phyloP scores from a whole-genome alignment of 2,113 vertebrate genomes.

The Sinocyclocheilus rhinocerous region DNA sequence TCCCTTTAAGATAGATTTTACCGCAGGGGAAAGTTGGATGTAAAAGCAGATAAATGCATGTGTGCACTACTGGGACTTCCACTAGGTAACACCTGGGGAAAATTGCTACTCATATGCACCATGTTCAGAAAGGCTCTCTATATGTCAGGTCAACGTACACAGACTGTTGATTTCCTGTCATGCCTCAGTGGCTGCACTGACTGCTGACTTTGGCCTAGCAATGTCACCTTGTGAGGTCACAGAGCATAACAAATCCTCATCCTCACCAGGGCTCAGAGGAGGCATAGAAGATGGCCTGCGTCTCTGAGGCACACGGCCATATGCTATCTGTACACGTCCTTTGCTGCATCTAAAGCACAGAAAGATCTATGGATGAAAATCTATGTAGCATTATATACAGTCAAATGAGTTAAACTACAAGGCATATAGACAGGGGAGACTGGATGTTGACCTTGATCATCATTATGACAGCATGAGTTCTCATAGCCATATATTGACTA shows the following conservation, averaged over 20 bases:
- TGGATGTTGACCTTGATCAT: not conserved
- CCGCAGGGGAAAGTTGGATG: not conserved
- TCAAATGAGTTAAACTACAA: not conserved
- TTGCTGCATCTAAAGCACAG: not conserved
- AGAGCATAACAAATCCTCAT: constrained; percentile 16
- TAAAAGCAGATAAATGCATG: constrained; percentile 1
- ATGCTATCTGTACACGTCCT: not conserved
- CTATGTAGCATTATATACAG: not conserved
- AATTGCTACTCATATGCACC: not conserved
- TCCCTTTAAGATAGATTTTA: not conserved
- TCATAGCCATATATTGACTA: not conserved
- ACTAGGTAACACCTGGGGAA: not conserved
- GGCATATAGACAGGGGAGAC: not conserved
- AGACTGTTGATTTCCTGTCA: constrained; percentile 25
- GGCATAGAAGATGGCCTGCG: not conserved
- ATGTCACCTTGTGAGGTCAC: constrained; percentile 40
- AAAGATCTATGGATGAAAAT: not conserved
- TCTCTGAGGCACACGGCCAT: constrained; percentile 15
- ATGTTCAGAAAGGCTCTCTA: not conserved
- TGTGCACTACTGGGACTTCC: constrained; percentile 6
- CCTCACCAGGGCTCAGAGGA: constrained; percentile 3
- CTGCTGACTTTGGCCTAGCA: constrained; percentile 31
- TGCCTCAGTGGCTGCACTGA: constrained; percentile 28
- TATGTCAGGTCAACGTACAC: not conserved
- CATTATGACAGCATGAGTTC: not conserved